Conservation (phyloP, 2,888 invertebrate species). For the Chrysomela aeneicollis region DNA sequence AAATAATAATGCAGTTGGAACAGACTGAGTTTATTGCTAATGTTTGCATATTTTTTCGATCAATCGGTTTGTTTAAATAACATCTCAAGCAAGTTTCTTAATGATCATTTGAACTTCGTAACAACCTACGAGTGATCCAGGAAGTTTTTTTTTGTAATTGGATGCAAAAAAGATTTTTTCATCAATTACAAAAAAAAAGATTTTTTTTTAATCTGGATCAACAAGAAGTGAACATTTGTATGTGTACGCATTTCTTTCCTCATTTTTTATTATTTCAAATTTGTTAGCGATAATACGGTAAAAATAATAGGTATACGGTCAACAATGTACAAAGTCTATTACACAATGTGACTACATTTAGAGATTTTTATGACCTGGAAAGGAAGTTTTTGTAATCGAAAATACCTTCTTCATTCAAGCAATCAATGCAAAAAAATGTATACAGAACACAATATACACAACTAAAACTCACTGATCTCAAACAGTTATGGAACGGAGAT, state of each 20-base stretch:
- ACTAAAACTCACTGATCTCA: too few relatives aligned
- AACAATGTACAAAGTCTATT: slow-evolving; percentile 58
- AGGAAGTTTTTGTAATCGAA: slow-evolving; percentile 8
- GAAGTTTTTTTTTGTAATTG: not conserved
- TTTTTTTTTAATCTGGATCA: slow-evolving; percentile 17
- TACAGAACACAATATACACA: not conserved
- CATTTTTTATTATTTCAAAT: slow-evolving; percentile 27
- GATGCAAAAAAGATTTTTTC: too few relatives aligned
- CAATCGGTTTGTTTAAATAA: not conserved
- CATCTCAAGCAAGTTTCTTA: slow-evolving; percentile 24
- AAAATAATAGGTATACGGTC: slow-evolving; percentile 61
- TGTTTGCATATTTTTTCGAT: slow-evolving; percentile 25
- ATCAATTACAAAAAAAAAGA: too few relatives aligned
- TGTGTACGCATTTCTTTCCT: not conserved
- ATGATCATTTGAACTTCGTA: slow-evolving; percentile 18
- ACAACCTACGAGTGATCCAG: not conserved
- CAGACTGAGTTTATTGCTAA: slow-evolving; percentile 51
- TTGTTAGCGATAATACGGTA: slow-evolving; percentile 50
- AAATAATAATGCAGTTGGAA: slow-evolving; percentile 50
- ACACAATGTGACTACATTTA: slow-evolving; percentile 47
- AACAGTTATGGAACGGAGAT: too few relatives aligned
- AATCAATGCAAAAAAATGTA: not conserved
- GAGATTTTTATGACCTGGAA: slow-evolving; percentile 23
- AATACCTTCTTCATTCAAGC: slow-evolving; percentile 7
- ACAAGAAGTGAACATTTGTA: slow-evolving; percentile 46